Base-by-base conservation (phyloP, 2,888 invertebrate genomes). In the Nomada lathburiana region DNA sequence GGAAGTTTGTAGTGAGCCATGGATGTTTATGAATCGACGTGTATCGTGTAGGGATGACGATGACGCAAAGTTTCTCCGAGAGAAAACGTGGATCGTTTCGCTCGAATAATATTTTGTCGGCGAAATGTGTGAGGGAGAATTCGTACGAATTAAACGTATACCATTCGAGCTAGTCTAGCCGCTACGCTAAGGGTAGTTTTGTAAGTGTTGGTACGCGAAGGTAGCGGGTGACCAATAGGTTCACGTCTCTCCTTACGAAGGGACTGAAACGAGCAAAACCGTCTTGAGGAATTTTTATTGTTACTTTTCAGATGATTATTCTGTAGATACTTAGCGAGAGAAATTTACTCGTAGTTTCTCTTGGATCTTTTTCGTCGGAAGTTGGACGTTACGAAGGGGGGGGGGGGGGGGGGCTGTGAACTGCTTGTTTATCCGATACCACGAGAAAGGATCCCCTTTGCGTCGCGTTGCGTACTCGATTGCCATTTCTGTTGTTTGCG, bases 121-220 rank as follows among this genome's bases (percentile, higher is more conserved):
- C 53, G 63, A 76, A 55, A 53, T 23, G 13, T 68, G 71, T 59
- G 59, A 13, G 62, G 59, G 53, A 55, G n/a, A 62, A 68, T 53
- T 13, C 57, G 52, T 57, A 36, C 18, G 42, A 65, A 26, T 71
- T 53, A 69, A 64, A 20, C 42, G 67, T 72, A 79, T 63, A 83
- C 62, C 76, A 71, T 71, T 86, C 71, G 72, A 80, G 68, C 80
- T 87, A 86, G 85, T 85, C 86, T 82, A 83, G 79, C 72, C 75
- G 55, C 65, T 77, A 72, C 42, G 59, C 36, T 78, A 77, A 76
- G 75, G 60, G 57, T 80, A 76, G 63, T 71, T 69, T 78, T 47
- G 47, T 80, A 72, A 78, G 71, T 53, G 53, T 47, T 52, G 62
- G 36, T 13, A 65, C 55, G 59, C 18, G 57, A 20, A 9, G 60